These are phyloP conservation scores for Orbicella faveolata DNA, from an alignment of 64 coral and sea anemone species.

Conservation along the genomic window DNA sequence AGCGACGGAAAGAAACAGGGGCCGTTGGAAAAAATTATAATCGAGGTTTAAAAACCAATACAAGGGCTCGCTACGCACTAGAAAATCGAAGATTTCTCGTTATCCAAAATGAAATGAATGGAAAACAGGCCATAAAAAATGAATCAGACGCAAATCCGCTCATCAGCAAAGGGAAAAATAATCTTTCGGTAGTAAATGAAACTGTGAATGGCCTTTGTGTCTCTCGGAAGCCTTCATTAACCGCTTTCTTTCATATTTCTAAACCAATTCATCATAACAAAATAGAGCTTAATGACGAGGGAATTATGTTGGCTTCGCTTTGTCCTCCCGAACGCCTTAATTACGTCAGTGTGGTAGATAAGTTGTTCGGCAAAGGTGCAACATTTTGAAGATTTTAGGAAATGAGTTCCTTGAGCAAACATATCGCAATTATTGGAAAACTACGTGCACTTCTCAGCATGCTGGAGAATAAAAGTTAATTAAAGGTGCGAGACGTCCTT, in stretches of 20 bases:
- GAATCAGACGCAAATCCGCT: neutral
- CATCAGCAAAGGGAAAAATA: neutral
- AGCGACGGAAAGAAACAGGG: neutral
- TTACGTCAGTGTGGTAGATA: conserved; percentile 26
- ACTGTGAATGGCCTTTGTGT: conserved; percentile 65
- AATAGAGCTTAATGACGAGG: conserved; percentile 67
- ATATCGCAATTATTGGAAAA: neutral
- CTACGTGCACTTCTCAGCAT: neutral
- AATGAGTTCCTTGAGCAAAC: neutral
- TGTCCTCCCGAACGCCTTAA: conserved; percentile 42
- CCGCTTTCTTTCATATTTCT: conserved; percentile 49
- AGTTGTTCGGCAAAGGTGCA: neutral
- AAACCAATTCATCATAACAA: conserved; percentile 64
- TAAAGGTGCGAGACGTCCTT: neutral
- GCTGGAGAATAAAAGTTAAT: neutral
- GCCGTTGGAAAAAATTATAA: neutral
- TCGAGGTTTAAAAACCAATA: neutral
- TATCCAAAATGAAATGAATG: no score
- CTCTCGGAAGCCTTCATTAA: conserved; percentile 68
- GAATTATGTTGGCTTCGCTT: conserved; percentile 50
- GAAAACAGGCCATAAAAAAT: neutral
- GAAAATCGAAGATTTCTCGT: neutral
- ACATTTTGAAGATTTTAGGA: neutral
- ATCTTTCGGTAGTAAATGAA: conserved; percentile 60
- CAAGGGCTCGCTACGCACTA: neutral